Conservation (phyloP, 2,113 vertebrate genomes). For the Accipiter cooperii region DNA sequence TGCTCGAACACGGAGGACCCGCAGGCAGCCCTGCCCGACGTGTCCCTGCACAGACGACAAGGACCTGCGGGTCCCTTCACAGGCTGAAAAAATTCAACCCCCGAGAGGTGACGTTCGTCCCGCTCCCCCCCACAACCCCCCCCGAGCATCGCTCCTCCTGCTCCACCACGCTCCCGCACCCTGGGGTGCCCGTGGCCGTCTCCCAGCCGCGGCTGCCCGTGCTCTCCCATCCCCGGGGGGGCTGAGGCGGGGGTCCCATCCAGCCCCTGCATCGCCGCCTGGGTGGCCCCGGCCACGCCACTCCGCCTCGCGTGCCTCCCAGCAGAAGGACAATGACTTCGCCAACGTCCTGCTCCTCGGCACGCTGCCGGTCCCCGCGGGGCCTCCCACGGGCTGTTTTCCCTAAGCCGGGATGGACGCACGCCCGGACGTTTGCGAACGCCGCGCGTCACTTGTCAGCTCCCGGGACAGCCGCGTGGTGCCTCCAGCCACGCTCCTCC, state of each 20-base stretch:
- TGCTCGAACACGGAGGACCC: not conserved
- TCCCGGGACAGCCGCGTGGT: accelerated
- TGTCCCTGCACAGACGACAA: not conserved
- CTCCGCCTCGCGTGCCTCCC: not conserved
- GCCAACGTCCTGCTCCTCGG: accelerated
- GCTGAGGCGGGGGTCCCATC: not conserved
- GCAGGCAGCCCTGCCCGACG: not conserved
- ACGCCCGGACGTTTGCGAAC: accelerated
- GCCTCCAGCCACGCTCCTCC: not conserved
- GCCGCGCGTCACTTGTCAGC: not conserved
- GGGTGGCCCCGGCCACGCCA: not conserved
- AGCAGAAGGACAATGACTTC: not conserved
- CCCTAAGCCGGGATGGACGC: not conserved
- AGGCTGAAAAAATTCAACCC: not conserved
- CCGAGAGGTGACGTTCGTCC: accelerated
- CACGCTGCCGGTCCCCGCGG: not conserved
- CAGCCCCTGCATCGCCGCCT: not conserved
- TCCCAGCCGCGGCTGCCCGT: accelerated
- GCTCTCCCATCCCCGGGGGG: accelerated
- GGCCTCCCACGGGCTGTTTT: not conserved
- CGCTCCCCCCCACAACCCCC: not conserved
- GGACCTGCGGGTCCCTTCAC: not conserved
- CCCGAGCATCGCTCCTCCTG: not conserved
- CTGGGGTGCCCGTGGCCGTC: accelerated
- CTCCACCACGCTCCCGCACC: not conserved